Evolutionary conservation across 2,888 invertebrate species (phyloP).

Genomic region (Eristalis tenax): DNA sequence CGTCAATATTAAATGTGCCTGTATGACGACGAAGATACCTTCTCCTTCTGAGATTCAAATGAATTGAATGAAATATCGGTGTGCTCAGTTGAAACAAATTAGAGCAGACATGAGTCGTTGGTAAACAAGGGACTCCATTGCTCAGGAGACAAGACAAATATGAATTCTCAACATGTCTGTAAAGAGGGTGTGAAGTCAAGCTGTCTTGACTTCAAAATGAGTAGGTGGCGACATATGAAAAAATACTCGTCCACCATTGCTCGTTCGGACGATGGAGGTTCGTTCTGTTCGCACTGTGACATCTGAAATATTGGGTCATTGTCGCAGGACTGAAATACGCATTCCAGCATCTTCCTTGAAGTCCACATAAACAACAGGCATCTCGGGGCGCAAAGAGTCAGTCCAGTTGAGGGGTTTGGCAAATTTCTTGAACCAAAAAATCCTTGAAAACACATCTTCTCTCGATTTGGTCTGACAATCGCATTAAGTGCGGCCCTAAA

Average conservation of each 20-base stretch:
- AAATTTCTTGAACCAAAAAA: background rate
- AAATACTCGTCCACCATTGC: background rate
- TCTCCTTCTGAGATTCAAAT: background rate
- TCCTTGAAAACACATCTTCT: background rate
- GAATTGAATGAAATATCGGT: background rate
- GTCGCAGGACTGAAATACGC: background rate
- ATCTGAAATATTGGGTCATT: background rate
- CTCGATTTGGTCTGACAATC: background rate
- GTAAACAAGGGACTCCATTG: too few species aligned
- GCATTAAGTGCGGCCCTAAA: background rate
- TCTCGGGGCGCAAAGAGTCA: background rate
- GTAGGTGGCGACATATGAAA: background rate
- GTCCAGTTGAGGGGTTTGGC: background rate
- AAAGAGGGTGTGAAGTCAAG: background rate
- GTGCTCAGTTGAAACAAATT: background rate
- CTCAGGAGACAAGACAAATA: background rate
- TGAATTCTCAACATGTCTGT: background rate
- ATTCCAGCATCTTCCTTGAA: background rate
- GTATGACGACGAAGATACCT: background rate
- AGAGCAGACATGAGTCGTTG: background rate
- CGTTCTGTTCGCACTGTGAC: background rate
- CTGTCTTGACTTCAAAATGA: too few species aligned
- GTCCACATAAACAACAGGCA: background rate
- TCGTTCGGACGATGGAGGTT: background rate
- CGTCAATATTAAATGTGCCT: background rate